Percentiles rank a stretch among this genome's conserved stretches.
Evolutionary conservation across 2,888 invertebrate genomes (phyloP).

Genomic region (Chrysopilus asiliformis): DNA sequence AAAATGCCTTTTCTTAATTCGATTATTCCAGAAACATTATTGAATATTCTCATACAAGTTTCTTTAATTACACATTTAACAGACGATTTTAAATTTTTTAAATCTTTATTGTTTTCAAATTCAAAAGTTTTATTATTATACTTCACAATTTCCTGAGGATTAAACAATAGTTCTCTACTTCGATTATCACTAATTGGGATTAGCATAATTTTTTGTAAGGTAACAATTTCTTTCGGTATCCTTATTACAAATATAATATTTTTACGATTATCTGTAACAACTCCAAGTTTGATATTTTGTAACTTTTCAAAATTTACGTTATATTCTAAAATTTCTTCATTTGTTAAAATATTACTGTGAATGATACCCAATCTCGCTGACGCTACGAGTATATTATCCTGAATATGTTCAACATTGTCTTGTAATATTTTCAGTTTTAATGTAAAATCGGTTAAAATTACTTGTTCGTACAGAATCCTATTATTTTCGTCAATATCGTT

Average conservation of each 20-base stretch:
- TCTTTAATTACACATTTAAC: no score
- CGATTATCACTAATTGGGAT: neutral
- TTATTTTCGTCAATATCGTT: no score
- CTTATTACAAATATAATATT: no score
- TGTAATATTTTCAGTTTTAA: conserved; percentile 6
- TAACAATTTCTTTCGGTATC: conserved; percentile 6
- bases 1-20: conserved; percentile 1
- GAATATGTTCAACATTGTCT: no score
- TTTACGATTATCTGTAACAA: conserved; percentile 3
- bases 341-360: no score
- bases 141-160: conserved; percentile 3
- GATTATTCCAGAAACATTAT: conserved; percentile 2
- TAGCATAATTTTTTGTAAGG: neutral
- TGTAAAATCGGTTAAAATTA: conserved; percentile 6
- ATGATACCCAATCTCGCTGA: no score
- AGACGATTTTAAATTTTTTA: no score
- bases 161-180: conserved; percentile 1
- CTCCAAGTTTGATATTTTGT: conserved; percentile 8
- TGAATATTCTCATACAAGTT: neutral
- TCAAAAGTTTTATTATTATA: neutral
- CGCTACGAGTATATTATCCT: no score
- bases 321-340: conserved; percentile 5
- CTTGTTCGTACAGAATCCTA: no score
- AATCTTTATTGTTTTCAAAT: no score
- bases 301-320: no score